Percentiles rank a stretch among this genome's conserved stretches.
Conservation (phyloP, 37 sponge, comb jelly and placozoan genomes). For the Chondrosia reniformis region DNA sequence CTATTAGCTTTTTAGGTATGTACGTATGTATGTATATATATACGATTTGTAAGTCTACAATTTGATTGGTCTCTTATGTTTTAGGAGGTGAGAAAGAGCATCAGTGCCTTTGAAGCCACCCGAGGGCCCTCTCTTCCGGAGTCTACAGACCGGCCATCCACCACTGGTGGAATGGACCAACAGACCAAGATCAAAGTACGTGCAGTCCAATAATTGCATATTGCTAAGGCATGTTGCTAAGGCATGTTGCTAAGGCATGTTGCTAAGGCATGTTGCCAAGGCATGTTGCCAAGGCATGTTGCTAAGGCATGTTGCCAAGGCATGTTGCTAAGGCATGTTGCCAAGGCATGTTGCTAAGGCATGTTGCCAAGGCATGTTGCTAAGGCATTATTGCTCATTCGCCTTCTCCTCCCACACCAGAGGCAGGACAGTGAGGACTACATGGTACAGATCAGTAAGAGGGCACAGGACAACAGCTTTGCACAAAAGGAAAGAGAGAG, state of each 20-base stretch:
- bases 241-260: too few relatives aligned
- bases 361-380: too few relatives aligned
- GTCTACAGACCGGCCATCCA: background rate
- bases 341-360: too few relatives aligned
- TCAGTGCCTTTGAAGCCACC: conserved; percentile 11
- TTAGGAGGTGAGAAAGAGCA: background rate
- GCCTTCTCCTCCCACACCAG: background rate
- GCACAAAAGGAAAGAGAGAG: conserved; percentile 81
- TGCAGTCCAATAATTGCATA: too few relatives aligned
- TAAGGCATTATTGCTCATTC: too few relatives aligned
- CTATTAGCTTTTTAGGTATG: background rate
- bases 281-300: too few relatives aligned
- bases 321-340: too few relatives aligned
- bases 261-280: too few relatives aligned
- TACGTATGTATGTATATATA: background rate
- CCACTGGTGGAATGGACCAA: background rate
- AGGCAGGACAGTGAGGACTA: conserved; percentile 50
- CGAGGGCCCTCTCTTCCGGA: background rate
- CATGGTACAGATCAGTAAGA: conserved; percentile 54
- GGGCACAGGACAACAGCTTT: conserved; percentile 39
- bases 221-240: too few relatives aligned
- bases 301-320: too few relatives aligned
- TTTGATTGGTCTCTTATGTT: background rate
- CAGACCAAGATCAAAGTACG: too few relatives aligned
- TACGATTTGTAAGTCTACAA: background rate